A percentile compares a stretch with the other conserved stretches of the same genome.
Evolutionary conservation across 2,797 vertebrate genomes (phyloP).

Genomic region (Hoplostethus atlanticus): DNA sequence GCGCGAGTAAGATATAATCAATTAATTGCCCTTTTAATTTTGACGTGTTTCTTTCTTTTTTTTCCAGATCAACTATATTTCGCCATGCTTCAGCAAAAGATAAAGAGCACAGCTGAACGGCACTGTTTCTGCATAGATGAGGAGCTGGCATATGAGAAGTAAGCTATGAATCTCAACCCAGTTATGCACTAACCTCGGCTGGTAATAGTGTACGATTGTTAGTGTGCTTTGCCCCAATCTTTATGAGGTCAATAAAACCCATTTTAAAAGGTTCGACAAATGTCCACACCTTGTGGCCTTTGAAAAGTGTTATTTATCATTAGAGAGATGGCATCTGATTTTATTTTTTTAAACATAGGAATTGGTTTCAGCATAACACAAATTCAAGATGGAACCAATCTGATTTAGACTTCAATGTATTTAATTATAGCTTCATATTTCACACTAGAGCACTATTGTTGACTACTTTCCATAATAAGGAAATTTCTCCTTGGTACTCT

Average conservation of each 20-base stretch:
- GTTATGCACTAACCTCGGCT: not conserved
- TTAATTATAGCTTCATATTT: not conserved
- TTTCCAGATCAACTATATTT: constrained; percentile 95
- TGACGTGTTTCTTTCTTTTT: not conserved
- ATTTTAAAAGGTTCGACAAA: not conserved
- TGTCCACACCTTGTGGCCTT: not conserved
- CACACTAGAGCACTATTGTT: not conserved
- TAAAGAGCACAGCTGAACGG: constrained; percentile 90
- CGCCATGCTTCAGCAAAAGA: constrained; percentile 93
- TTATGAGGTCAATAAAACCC: not conserved
- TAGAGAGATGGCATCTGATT: not conserved
- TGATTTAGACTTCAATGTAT: not conserved
- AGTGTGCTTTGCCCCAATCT: not conserved
- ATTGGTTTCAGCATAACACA: not conserved
- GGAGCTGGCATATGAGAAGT: constrained; percentile 98
- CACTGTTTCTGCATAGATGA: constrained; percentile 98
- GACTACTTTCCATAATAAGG: constrained; percentile 3
- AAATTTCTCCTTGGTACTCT: not conserved
- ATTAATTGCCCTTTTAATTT: not conserved
- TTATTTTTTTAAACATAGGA: not conserved
- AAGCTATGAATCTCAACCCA: constrained; percentile 69
- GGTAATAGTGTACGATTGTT: not conserved
- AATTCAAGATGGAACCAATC: not conserved
- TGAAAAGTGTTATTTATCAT: not conserved
- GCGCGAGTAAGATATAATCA: constrained; percentile 17